phyloP scores from a whole-genome alignment of 2,797 vertebrate genomes.

The Melanotaenia maccullochi region DNA sequence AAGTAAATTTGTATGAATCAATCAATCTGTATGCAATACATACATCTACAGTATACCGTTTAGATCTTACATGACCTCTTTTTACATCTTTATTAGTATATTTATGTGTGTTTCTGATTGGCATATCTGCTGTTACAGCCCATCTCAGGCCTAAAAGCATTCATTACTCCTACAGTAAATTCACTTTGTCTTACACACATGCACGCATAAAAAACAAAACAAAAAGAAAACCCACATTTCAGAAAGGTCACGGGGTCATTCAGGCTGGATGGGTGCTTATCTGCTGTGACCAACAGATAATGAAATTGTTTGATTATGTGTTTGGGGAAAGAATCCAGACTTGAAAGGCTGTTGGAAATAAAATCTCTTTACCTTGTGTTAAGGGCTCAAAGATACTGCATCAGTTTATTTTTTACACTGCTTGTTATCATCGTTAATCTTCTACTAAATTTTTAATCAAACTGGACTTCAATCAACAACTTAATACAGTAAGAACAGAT shows the following conservation, averaged over 20 bases:
- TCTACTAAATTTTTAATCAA: background rate
- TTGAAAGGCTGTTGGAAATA: constrained; percentile 28
- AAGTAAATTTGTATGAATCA: background rate
- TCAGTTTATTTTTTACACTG: too few relatives aligned
- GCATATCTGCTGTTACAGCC: constrained; percentile 28
- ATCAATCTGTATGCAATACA: constrained; percentile 24
- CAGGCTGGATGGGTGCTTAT: constrained; percentile 26
- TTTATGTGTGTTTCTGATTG: constrained; percentile 1
- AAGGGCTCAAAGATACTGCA: background rate
- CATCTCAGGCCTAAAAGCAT: constrained; percentile 15
- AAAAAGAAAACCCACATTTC: constrained; percentile 4
- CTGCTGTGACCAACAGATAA: constrained; percentile 32
- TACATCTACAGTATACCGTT: constrained; percentile 1
- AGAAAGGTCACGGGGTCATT: constrained; percentile 45
- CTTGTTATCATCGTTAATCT: background rate
- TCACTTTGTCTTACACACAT: constrained; percentile 4
- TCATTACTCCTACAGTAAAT: constrained; percentile 24
- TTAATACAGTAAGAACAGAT: too few relatives aligned
- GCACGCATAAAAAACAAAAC: background rate
- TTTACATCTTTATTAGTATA: constrained; percentile 13
- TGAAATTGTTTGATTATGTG: constrained; percentile 40
- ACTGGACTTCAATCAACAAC: background rate
- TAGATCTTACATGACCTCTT: constrained; percentile 6
- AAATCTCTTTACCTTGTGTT: constrained; percentile 16
- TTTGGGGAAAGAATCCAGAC: background rate